These are phyloP conservation scores for Plebejus melissa DNA, from an alignment of 2,888 invertebrate species.

Conservation along the genomic window DNA sequence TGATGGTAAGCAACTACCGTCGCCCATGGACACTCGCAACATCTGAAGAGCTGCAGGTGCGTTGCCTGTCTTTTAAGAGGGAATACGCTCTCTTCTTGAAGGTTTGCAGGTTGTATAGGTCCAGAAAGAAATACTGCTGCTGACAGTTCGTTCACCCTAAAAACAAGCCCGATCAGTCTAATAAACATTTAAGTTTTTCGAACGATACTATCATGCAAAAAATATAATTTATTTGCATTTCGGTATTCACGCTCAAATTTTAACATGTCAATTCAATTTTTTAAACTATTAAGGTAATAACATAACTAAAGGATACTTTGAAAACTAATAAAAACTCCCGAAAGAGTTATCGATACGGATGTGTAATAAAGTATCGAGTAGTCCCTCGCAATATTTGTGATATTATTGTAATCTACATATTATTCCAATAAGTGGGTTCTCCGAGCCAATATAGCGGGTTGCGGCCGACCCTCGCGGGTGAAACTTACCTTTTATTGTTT, in stretches of 20 bases:
- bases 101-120: no score
- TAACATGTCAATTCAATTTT: no score
- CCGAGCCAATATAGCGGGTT: conserved; percentile 66
- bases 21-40: no score
- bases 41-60: no score
- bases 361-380: conserved; percentile 59
- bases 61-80: no score
- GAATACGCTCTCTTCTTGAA: no score
- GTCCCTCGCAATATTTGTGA: conserved; percentile 63
- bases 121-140: no score
- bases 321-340: conserved; percentile 32
- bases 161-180: not conserved
- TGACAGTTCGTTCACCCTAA: no score
- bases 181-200: not conserved
- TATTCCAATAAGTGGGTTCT: conserved; percentile 77
- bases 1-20: no score
- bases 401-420: conserved; percentile 76
- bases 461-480: conserved; percentile 64
- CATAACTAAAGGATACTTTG: not conserved
- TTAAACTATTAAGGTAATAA: no score
- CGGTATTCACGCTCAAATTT: no score
- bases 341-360: conserved; percentile 53
- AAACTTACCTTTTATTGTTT: conserved; percentile 79
- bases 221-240: not conserved
- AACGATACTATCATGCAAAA: conserved; percentile 20